These are phyloP conservation scores for Brachirus orientalis DNA, from an alignment of 2,113 vertebrate genomes.

Conservation along the genomic window DNA sequence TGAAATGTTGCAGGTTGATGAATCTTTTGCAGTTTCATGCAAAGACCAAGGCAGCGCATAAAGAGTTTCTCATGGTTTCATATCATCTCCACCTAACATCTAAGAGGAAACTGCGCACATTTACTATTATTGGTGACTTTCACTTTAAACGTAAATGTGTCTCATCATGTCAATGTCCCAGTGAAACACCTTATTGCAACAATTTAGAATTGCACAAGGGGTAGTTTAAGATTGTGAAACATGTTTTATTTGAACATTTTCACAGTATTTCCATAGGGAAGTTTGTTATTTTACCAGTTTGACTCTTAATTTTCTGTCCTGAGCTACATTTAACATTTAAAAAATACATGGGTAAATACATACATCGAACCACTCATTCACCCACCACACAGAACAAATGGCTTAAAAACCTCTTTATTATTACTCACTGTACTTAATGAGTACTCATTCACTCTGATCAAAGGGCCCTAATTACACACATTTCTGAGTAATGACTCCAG, in stretches of 20 bases:
- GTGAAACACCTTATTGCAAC: too few relatives aligned
- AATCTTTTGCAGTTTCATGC: conserved; percentile 13
- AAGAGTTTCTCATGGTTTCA: not conserved
- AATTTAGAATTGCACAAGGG: too few relatives aligned
- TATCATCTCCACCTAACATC: not conserved
- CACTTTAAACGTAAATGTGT: not conserved
- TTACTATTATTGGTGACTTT: too few relatives aligned
- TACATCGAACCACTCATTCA: conserved; percentile 31
- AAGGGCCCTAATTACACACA: conserved; percentile 67
- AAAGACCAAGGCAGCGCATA: conserved; percentile 20
- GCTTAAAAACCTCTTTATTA: conserved; percentile 31
- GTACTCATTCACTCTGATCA: conserved; percentile 49
- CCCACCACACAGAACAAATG: conserved; percentile 30
- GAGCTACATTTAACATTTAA: not conserved
- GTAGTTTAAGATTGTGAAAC: not conserved
- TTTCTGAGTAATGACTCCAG: conserved; percentile 56
- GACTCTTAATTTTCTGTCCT: too few relatives aligned
- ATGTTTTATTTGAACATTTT: conserved; percentile 5
- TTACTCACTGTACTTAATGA: conserved; percentile 44
- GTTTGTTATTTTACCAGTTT: not conserved
- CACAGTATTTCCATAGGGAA: conserved; percentile 5
- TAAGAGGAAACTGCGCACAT: not conserved
- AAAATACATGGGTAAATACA: conserved; percentile 6
- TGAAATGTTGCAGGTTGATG: not conserved
- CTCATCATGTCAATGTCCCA: too few relatives aligned